Evolutionary conservation across 2,888 invertebrate genomes (phyloP).

Genomic region (Pecten maximus): DNA sequence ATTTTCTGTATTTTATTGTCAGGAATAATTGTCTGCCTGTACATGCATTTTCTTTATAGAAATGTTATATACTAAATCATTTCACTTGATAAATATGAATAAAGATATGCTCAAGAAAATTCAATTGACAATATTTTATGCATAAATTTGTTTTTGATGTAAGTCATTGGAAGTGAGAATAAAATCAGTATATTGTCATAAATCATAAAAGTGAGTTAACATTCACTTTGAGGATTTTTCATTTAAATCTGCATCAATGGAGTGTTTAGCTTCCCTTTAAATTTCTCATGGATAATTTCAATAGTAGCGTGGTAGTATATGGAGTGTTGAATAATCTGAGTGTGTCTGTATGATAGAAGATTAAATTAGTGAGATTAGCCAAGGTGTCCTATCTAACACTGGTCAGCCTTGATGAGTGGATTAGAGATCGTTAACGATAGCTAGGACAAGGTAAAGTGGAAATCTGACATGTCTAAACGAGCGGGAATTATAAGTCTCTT

Average conservation of each 20-base stretch:
- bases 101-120: background rate
- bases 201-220: background rate
- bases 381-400: background rate
- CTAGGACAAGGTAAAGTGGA: background rate
- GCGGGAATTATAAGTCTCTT: conserved; percentile 33
- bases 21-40: background rate
- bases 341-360: background rate
- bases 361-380: background rate
- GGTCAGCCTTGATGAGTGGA: conserved; percentile 18
- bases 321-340: background rate
- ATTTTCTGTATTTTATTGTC: background rate
- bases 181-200: background rate
- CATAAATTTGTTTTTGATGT: background rate
- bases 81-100: background rate
- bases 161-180: background rate
- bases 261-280: conserved; percentile 2
- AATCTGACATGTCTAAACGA: conserved; percentile 31
- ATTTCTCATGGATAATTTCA: background rate
- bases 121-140: background rate
- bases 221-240: background rate
- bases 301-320: background rate
- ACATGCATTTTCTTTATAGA: background rate
- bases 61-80: background rate
- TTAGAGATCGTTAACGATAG: conserved; percentile 14
- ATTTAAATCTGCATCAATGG: background rate